Evolutionary conservation across 2,888 invertebrate species (phyloP), one percentile per base, ranked within the genome.

Genomic region (Tachina grossa): DNA sequence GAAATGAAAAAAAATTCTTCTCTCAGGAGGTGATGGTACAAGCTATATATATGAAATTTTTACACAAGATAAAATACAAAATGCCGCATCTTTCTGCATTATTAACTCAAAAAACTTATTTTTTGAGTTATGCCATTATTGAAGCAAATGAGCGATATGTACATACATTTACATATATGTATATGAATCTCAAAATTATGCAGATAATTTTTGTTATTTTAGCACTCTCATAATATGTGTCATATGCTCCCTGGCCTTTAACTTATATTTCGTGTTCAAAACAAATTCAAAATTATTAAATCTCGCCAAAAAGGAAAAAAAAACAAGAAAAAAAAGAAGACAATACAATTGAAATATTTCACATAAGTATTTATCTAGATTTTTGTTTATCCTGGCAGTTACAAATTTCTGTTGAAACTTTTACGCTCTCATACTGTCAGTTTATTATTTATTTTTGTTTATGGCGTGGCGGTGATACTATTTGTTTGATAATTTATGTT

Each of bases 401-500:
- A 16, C 49, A 41, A 31, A 59, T 41, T 49, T 41, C 16, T 78
- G 39, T 45, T 61, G 55, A 41, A 61, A 69, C 6, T 45, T 49
- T 39, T 13, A 45, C 16, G 19, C 53, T 19, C 31, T 45, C 39
- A 41, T 51, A 16, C 39, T 51, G 57, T 55, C 31, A 22, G 69
- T 14, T 83, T 61, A 66, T 66, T 53, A 69, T 76, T 51, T 69
- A 39, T 66, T n/a, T 51, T 22, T 41, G 22, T 2, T 22, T 2
- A 41, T 72, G 76, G 51, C 13, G 45, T 65, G 61, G 43, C 53
- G 69, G 49, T 59, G 63, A 57, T 79, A 72, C 3, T n/a, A 19
- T 71, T 63, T 57, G 55, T 82, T 68, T 68, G 63, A 51, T 71
- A 83, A 85, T 88, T 83, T 88, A 79, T 87, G 85, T 81, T 87